Evolutionary conservation across 1,140 invertebrate species (phyloP).

Genomic region (Penaeus japonicus): DNA sequence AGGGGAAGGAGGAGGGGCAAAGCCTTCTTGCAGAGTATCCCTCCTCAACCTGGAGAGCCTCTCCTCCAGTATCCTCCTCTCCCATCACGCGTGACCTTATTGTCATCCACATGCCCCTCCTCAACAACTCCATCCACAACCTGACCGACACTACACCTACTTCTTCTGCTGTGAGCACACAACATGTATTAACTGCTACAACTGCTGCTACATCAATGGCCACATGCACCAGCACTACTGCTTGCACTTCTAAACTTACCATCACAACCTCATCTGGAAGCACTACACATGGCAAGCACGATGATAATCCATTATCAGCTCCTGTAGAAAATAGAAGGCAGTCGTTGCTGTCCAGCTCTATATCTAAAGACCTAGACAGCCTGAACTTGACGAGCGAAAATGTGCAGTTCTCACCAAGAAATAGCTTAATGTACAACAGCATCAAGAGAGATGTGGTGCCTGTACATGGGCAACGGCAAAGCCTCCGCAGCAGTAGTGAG

Average conservation of each 20-base stretch:
- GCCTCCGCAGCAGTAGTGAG: conserved; percentile 16
- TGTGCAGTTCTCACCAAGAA: not conserved
- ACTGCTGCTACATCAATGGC: conserved; percentile 10
- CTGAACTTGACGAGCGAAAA: not conserved
- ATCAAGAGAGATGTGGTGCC: conserved; percentile 8
- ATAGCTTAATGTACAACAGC: not conserved
- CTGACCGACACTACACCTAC: not conserved
- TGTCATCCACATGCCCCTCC: conserved; percentile 41
- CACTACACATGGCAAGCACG: not conserved
- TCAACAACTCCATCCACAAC: conserved; percentile 11
- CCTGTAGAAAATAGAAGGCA: not conserved
- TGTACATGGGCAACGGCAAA: not conserved
- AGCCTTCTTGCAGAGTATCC: not conserved
- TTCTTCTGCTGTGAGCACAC: conserved; percentile 27
- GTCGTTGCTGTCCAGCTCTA: not conserved
- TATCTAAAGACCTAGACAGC: not conserved
- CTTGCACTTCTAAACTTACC: not conserved
- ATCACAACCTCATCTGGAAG: conserved; percentile 2
- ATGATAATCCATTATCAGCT: not conserved
- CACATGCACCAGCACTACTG: conserved; percentile 23
- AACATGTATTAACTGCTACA: not conserved
- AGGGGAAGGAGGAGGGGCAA: conserved; percentile 20
- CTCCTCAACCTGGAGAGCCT: conserved; percentile 13
- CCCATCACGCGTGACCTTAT: conserved; percentile 30
- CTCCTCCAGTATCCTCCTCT: conserved; percentile 4